phyloP scores from a whole-genome alignment of 2,888 invertebrate species.

The Drosophila acutilabella region DNA sequence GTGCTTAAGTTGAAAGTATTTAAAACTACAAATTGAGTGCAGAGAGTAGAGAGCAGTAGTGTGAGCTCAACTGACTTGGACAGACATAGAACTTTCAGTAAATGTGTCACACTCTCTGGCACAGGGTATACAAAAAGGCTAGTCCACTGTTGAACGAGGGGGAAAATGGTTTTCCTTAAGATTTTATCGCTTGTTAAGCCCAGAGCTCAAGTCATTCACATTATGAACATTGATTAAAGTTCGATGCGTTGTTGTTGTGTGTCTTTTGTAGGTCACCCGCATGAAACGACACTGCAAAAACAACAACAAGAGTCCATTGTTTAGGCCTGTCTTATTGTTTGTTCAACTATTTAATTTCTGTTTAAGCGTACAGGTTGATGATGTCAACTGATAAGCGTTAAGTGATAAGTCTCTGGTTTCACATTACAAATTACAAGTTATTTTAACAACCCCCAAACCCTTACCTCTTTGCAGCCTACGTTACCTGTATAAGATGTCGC shows the following conservation, averaged over 20 bases:
- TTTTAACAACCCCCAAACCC: neutral
- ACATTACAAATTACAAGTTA: slow-evolving; percentile 1
- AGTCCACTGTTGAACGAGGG: neutral
- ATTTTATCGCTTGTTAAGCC: slow-evolving; percentile 66
- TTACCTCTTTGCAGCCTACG: slow-evolving; percentile 78
- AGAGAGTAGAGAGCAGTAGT: no score
- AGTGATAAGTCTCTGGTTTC: slow-evolving; percentile 1
- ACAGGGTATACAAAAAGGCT: slow-evolving; percentile 1
- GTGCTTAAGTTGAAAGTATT: no score
- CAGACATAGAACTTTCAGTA: no score
- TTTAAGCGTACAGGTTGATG: slow-evolving; percentile 29
- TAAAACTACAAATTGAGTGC: no score
- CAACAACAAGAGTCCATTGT: slow-evolving; percentile 16
- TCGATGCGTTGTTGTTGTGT: slow-evolving; percentile 42
- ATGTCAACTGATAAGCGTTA: slow-evolving; percentile 32
- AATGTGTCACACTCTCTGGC: no score
- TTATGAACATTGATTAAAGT: slow-evolving; percentile 67
- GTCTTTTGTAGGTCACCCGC: slow-evolving; percentile 31
- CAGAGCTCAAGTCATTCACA: slow-evolving; percentile 39
- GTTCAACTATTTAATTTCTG: slow-evolving; percentile 47
- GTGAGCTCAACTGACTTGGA: no score
- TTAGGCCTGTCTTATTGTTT: slow-evolving; percentile 35
- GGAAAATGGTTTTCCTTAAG: slow-evolving; percentile 37
- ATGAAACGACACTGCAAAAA: slow-evolving; percentile 5
- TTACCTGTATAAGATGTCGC: slow-evolving; percentile 84